These are phyloP conservation scores for Varanus komodoensis DNA, from an alignment of 2,113 vertebrate species.

Conservation along the genomic window DNA sequence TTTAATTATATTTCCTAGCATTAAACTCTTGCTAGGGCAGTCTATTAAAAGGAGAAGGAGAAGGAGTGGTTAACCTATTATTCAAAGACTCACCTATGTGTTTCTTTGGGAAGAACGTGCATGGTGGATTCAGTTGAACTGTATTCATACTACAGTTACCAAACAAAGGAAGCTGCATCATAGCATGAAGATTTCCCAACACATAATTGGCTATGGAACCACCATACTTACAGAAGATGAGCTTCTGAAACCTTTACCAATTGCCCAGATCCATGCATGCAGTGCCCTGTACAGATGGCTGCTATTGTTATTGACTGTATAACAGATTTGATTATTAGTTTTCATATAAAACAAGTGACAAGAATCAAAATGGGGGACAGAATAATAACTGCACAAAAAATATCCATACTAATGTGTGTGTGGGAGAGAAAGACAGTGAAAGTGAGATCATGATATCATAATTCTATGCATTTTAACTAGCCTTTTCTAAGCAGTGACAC, in stretches of 20 bases:
- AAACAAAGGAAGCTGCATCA: not conserved
- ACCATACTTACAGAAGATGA: not conserved
- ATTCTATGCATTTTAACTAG: conserved; percentile 50
- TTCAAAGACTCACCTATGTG: not conserved
- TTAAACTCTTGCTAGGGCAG: not conserved
- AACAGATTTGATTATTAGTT: not conserved
- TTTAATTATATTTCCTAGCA: not conserved
- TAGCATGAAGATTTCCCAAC: not conserved
- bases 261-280: not conserved
- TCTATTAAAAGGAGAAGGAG: not conserved
- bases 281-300: not conserved
- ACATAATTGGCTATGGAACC: not conserved
- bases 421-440: too few relatives aligned
- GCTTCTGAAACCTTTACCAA: not conserved
- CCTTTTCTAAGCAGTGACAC: conserved; percentile 29
- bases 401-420: conserved; percentile 30
- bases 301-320: not conserved
- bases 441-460: too few relatives aligned
- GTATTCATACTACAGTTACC: not conserved
- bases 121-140: not conserved
- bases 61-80: not conserved
- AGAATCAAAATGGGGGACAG: not conserved
- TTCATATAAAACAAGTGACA: not conserved
- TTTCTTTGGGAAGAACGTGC: not conserved
- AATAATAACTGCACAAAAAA: conserved; percentile 13